Evolutionary conservation across 2,797 vertebrate species (phyloP).

Genomic region (Danio tinwini): DNA sequence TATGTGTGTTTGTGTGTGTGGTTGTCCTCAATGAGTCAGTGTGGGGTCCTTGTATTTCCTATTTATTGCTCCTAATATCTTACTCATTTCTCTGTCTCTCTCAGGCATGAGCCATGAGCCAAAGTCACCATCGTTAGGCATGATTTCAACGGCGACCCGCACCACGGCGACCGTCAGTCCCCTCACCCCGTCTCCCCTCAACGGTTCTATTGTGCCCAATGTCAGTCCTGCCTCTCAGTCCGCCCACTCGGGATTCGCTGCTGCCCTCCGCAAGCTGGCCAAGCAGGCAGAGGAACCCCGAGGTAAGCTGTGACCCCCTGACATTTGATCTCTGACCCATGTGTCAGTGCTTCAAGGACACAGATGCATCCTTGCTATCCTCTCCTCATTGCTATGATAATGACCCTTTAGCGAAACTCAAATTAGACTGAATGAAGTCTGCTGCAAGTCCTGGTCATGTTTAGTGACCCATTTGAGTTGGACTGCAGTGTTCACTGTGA

Average conservation of each 20-base stretch:
- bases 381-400: slow-evolving; percentile 52
- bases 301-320: slow-evolving; percentile 80
- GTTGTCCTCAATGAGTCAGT: slow-evolving; percentile 3
- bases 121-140: slow-evolving; percentile 99
- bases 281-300: slow-evolving; percentile 98
- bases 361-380: neutral
- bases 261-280: slow-evolving; percentile 97
- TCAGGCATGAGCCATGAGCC: slow-evolving; percentile 99
- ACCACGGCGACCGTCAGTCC: slow-evolving; percentile 98
- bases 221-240: slow-evolving; percentile 94
- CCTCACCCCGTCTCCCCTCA: slow-evolving; percentile 95
- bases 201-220: slow-evolving; percentile 96
- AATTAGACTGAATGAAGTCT: slow-evolving; percentile 66
- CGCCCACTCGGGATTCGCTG: slow-evolving; percentile 96
- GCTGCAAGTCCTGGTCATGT: slow-evolving; percentile 62
- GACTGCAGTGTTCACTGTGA: neutral
- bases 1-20: slow-evolving; percentile 40
- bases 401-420: slow-evolving; percentile 63
- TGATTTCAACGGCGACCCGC: slow-evolving; percentile 97
- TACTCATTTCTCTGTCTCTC: slow-evolving; percentile 53
- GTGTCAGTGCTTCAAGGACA: slow-evolving; percentile 20
- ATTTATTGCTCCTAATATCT: slow-evolving; percentile 39
- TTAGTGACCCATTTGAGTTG: slow-evolving; percentile 66
- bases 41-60: neutral
- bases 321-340: slow-evolving; percentile 37